Evolutionary conservation across 2,888 invertebrate genomes (phyloP).

Genomic region (Nebria salina): DNA sequence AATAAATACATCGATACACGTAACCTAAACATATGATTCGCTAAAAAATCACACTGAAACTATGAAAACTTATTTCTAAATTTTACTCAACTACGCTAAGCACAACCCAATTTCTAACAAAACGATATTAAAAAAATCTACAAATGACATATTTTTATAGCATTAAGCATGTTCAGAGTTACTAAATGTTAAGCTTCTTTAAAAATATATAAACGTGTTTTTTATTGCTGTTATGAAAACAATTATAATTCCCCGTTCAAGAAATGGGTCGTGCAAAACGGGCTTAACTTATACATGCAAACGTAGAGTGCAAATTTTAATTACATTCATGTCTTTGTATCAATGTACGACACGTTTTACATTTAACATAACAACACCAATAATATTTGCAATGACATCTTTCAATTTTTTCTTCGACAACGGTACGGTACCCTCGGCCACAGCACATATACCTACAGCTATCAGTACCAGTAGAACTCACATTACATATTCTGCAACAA

Average conservation of each 20-base stretch:
- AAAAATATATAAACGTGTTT: no score
- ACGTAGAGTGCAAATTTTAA: slow-evolving; percentile 56
- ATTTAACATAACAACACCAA: slow-evolving; percentile 89
- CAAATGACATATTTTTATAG: no score
- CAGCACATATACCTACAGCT: slow-evolving; percentile 86
- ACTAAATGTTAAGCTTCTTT: no score
- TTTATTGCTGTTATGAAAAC: no score
- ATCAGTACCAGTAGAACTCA: slow-evolving; percentile 71
- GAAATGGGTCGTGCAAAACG: no score
- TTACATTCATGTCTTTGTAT: slow-evolving; percentile 79
- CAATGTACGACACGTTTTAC: slow-evolving; percentile 80
- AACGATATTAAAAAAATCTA: no score
- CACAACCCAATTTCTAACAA: no score
- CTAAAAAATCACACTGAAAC: slow-evolving; percentile 12
- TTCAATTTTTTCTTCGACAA: slow-evolving; percentile 74
- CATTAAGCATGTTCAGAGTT: no score
- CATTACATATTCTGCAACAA: slow-evolving; percentile 75
- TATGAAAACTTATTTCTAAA: slow-evolving; percentile 27
- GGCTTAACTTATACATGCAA: no score
- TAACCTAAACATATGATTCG: slow-evolving; percentile 25
- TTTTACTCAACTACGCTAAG: neutral
- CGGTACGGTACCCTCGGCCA: slow-evolving; percentile 79
- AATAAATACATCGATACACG: neutral
- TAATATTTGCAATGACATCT: slow-evolving; percentile 86
- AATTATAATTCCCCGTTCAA: no score